These are phyloP conservation scores for Athripsodes cinereus DNA, from an alignment of 2,888 invertebrate genomes.

Conservation along the genomic window DNA sequence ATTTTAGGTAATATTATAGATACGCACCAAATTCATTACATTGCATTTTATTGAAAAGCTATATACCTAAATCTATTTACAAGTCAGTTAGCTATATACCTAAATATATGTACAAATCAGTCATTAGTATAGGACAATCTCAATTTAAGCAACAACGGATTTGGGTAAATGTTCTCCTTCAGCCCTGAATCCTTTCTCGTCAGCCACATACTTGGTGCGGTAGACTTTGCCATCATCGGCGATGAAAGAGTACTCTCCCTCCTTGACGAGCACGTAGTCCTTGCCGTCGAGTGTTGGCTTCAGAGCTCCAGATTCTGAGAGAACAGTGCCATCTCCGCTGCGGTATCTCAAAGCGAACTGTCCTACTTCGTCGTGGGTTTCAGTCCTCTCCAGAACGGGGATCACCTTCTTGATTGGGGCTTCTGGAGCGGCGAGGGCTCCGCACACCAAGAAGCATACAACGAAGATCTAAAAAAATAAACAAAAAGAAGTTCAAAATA, in stretches of 20 bases:
- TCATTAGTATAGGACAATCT: neutral
- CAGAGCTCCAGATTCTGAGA: constrained; percentile 22
- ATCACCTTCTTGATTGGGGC: constrained; percentile 9
- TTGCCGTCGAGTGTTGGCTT: constrained; percentile 24
- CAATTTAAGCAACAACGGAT: constrained; percentile 20
- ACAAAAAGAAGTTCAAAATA: no score
- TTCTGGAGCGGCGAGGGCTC: constrained; percentile 5
- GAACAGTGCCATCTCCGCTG: constrained; percentile 21
- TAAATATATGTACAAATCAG: neutral
- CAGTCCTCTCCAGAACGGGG: constrained; percentile 22
- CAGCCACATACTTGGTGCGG: constrained; percentile 25
- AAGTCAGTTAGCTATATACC: no score
- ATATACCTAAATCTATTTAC: no score
- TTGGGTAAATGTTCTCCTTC: constrained; percentile 25
- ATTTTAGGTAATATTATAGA: no score
- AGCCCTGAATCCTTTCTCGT: constrained; percentile 23
- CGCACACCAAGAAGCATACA: neutral
- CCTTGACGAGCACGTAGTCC: constrained; percentile 23
- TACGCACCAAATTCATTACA: no score
- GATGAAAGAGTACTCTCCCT: constrained; percentile 22
- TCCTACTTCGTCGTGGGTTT: constrained; percentile 21
- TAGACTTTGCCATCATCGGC: constrained; percentile 20
- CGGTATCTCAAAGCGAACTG: constrained; percentile 23
- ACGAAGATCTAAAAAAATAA: neutral
- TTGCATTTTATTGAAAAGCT: no score